Conservation (phyloP, 2,797 vertebrate species). For the Poeciliopsis gracilis region DNA sequence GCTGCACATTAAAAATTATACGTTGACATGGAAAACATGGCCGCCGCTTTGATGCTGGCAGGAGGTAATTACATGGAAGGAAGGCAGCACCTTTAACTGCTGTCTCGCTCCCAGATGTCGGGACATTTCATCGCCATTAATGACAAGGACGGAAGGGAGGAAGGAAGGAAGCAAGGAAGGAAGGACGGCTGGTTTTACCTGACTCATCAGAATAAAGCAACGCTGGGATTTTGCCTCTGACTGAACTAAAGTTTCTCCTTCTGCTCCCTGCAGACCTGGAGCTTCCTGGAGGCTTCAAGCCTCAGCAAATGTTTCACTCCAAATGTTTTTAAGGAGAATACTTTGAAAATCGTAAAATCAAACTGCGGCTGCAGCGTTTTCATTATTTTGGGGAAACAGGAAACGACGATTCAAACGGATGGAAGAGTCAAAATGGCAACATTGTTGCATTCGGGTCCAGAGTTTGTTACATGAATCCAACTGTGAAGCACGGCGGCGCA, state of each 20-base stretch:
- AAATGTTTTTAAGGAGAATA: not conserved
- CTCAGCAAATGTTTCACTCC: not conserved
- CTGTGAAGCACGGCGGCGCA: not conserved
- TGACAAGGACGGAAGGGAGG: constrained; percentile 70
- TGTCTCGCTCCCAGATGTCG: constrained; percentile 75
- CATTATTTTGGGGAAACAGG: no score
- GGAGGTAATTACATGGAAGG: constrained; percentile 68
- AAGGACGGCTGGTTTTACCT: constrained; percentile 36
- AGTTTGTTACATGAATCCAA: not conserved
- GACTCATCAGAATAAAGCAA: constrained; percentile 18
- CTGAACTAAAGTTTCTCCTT: not conserved
- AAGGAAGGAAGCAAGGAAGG: constrained; percentile 59
- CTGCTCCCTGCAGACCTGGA: not conserved
- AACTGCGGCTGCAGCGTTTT: no score
- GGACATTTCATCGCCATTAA: constrained; percentile 72
- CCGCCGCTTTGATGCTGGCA: constrained; percentile 62
- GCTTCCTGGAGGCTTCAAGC: no score
- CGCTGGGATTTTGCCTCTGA: constrained; percentile 42
- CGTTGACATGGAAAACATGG: constrained; percentile 63
- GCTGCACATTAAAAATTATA: constrained; percentile 34
- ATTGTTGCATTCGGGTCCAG: not conserved
- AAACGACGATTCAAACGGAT: no score
- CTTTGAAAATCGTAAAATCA: not conserved
- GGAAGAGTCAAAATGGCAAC: not conserved
- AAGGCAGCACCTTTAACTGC: constrained; percentile 52